These are phyloP conservation scores for Pseudorhiza aurosa DNA, from an alignment of 30 jellyfish, hydroid and myxozoan species.

Conservation along the genomic window DNA sequence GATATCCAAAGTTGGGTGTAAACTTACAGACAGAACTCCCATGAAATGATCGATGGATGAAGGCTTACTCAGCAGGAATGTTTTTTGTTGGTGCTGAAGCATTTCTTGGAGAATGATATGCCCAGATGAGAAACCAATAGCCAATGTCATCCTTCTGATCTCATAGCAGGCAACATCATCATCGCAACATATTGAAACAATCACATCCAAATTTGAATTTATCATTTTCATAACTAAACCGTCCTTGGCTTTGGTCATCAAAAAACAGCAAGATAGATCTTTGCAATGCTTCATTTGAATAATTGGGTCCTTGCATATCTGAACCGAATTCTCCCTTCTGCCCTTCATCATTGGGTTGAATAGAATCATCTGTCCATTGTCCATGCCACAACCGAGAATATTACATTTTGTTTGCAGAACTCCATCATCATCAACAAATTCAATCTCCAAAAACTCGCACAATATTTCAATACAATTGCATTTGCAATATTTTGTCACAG, in stretches of 20 bases:
- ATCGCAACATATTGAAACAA: constrained; percentile 21
- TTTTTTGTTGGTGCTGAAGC: not conserved
- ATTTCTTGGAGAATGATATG: constrained; percentile 14
- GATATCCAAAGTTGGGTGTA: constrained; percentile 26
- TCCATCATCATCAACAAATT: constrained; percentile 49
- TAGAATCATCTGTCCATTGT: constrained; percentile 66
- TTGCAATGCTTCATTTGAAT: constrained; percentile 16
- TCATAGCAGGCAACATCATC: constrained; percentile 34
- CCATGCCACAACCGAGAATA: constrained; percentile 81
- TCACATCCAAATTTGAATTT: constrained; percentile 3
- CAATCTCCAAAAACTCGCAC: constrained; percentile 25
- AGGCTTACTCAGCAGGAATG: not conserved
- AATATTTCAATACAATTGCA: constrained; percentile 72
- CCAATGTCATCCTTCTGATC: constrained; percentile 15
- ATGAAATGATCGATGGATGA: constrained; percentile 29
- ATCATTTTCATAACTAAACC: constrained; percentile 21
- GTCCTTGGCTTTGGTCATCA: constrained; percentile 25
- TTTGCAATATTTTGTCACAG: not conserved
- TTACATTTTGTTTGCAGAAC: constrained; percentile 30
- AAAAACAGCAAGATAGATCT: not conserved
- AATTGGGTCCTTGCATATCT: constrained; percentile 53
- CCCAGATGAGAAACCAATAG: constrained; percentile 65
- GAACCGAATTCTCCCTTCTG: constrained; percentile 29
- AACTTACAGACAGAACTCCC: constrained; percentile 45
- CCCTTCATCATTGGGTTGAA: constrained; percentile 62